These are phyloP conservation scores for Picus viridis DNA, from an alignment of 2,797 vertebrate genomes.

Conservation along the genomic window DNA sequence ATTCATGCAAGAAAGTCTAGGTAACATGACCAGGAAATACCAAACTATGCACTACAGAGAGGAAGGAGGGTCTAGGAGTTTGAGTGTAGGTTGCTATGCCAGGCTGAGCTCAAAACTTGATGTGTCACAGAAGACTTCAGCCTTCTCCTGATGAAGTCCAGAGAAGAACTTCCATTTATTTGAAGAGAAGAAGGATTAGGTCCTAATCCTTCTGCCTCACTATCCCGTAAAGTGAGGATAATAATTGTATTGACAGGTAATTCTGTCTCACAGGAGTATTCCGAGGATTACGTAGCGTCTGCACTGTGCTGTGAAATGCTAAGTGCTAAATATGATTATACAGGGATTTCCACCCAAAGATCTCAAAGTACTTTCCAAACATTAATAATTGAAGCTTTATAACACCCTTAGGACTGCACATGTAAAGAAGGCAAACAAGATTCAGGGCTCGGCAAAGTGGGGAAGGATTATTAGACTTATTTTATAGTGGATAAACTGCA, in stretches of 20 bases:
- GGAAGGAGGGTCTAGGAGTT: background rate
- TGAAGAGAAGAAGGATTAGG: slow-evolving; percentile 60
- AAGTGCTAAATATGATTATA: slow-evolving; percentile 76
- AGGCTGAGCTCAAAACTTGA: background rate
- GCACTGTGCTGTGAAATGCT: slow-evolving; percentile 69
- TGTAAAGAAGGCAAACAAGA: slow-evolving; percentile 71
- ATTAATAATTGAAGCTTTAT: slow-evolving; percentile 73
- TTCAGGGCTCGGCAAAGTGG: slow-evolving; percentile 68
- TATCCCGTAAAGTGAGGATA: slow-evolving; percentile 70
- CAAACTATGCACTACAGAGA: background rate
- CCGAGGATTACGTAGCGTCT: slow-evolving; percentile 68
- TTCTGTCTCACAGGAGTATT: slow-evolving; percentile 72
- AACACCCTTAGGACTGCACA: slow-evolving; percentile 69
- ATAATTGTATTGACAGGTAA: slow-evolving; percentile 75
- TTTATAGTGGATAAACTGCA: slow-evolving; percentile 64
- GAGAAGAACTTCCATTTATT: slow-evolving; percentile 23
- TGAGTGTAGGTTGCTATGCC: background rate
- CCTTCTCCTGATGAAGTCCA: slow-evolving; percentile 1
- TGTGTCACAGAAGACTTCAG: slow-evolving; percentile 17
- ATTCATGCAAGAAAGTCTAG: background rate
- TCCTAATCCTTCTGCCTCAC: slow-evolving; percentile 63
- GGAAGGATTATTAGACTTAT: slow-evolving; percentile 70
- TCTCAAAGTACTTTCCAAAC: slow-evolving; percentile 74
- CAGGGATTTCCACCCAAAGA: slow-evolving; percentile 72
- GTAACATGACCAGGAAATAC: background rate